A percentile compares a stretch with the other conserved stretches of the same genome.
Conservation (phyloP, 1,140 invertebrate genomes). For the Choristoneura fumiferana region DNA sequence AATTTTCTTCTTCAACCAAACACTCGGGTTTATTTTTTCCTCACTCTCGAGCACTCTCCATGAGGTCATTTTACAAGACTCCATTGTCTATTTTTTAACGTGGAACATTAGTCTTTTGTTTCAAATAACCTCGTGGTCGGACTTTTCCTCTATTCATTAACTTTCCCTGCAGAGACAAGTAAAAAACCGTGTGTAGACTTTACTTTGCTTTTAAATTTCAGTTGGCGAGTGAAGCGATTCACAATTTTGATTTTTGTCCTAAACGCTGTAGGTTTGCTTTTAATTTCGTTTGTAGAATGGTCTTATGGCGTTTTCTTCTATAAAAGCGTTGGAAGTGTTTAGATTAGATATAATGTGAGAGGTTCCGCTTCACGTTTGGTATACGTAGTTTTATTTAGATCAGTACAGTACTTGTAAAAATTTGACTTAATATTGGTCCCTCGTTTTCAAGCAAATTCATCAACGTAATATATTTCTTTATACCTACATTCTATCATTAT, state of each 20-base stretch:
- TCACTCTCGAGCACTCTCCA: slow-evolving; percentile 3
- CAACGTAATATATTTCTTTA: too few species aligned
- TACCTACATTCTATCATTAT: too few species aligned
- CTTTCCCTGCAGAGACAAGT: slow-evolving; percentile 38
- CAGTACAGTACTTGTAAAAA: background rate
- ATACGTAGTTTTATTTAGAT: background rate
- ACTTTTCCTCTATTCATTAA: slow-evolving; percentile 46
- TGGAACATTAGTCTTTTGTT: slow-evolving; percentile 45
- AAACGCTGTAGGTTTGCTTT: background rate
- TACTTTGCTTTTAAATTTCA: slow-evolving; percentile 24
- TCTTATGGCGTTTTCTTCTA: background rate
- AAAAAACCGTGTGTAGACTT: slow-evolving; percentile 33
- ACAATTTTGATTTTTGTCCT: background rate
- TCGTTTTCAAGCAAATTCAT: too few species aligned
- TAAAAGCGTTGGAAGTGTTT: slow-evolving; percentile 23
- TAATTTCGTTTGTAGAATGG: background rate
- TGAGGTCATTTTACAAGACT: slow-evolving; percentile 26
- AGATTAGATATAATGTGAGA: slow-evolving; percentile 25
- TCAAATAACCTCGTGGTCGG: slow-evolving; percentile 36
- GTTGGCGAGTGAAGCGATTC: background rate
- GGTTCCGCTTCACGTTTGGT: slow-evolving; percentile 1
- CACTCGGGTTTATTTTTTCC: slow-evolving; percentile 16
- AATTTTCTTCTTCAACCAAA: slow-evolving; percentile 18
- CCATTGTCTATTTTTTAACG: slow-evolving; percentile 38
- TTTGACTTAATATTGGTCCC: too few species aligned